Base-by-base conservation (phyloP, 2,888 invertebrate genomes). In the Himalopsyche anomala region DNA sequence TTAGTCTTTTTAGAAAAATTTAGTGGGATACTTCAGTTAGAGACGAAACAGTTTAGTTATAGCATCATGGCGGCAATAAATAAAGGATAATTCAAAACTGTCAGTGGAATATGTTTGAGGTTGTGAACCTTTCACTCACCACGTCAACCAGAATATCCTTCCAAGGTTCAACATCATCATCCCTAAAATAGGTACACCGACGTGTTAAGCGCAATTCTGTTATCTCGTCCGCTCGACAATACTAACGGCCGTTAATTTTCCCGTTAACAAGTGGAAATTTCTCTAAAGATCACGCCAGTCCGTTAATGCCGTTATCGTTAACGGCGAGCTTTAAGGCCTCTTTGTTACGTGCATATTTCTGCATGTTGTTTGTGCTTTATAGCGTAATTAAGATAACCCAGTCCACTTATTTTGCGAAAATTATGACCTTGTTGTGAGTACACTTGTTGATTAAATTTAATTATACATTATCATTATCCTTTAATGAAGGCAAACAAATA, bases 191-290 rank as follows among this genome's bases (percentile, higher is more conserved):
- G 19, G 19, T 28, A 54, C n/a, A 5, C 19, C 56, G 28, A 51
- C 83, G 56, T 62, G 85, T 85, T 85, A 80, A 85, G 40, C 83
- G 36, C 80, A 36, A 36, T 54, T 56, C 74, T 62, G 81, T 86
- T 86, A 86, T 86, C 86, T 86, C 86, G 81, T 83, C 84, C 84
- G 80, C 84, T 86, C 84, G 86, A 84, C 86, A 86, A 86, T 84
- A 54, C 86, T 86, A 86, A 86, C 86, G 83, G 84, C 62, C n/a
- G 62, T 19, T 62, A 62, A 62, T 62, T 62, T 62, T 62, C 62
- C 62, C 62, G 62, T 19, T 62, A 56, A 62, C 62, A 62, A 62
- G 62, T 62, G 62, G 62, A 62, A 62, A 62, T 62, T 62, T 62
- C 62, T 19, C 62, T 19, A 62, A 62, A 62, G 62, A 62, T 62